Conservation (phyloP, 2,888 invertebrate species). For the Laspeyria flexula region DNA sequence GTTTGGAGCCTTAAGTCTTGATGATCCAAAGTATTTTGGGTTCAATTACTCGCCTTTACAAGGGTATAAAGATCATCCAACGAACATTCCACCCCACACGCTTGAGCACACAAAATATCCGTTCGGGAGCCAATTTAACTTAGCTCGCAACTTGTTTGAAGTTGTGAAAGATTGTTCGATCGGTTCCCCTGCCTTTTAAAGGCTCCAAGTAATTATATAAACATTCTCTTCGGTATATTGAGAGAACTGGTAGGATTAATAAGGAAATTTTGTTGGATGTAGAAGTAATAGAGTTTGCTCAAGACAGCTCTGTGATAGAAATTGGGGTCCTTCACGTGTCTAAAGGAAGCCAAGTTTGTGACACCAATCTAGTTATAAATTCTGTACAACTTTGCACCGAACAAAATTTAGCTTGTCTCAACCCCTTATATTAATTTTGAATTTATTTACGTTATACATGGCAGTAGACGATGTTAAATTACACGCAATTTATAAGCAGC, state of each 20-base stretch:
- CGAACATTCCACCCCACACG: constrained; percentile 47
- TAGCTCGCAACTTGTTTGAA: constrained; percentile 55
- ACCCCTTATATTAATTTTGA: constrained; percentile 18
- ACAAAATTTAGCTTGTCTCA: neutral
- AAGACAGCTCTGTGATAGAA: constrained; percentile 25
- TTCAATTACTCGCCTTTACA: constrained; percentile 49
- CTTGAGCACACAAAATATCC: constrained; percentile 57
- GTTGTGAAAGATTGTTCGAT: constrained; percentile 56
- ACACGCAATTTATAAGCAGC: neutral
- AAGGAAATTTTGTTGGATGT: constrained; percentile 34
- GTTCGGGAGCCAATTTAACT: constrained; percentile 64
- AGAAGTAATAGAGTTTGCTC: constrained; percentile 32
- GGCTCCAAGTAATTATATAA: constrained; percentile 59
- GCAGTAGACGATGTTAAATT: neutral
- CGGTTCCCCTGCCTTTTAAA: constrained; percentile 52
- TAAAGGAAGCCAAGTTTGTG: constrained; percentile 18
- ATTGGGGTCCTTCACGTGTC: constrained; percentile 20
- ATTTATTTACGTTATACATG: constrained; percentile 14
- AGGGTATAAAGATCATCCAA: constrained; percentile 49
- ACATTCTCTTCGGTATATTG: constrained; percentile 44
- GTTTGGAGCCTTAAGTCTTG: constrained; percentile 29
- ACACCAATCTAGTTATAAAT: constrained; percentile 6
- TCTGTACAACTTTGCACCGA: constrained; percentile 3
- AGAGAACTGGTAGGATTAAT: constrained; percentile 43
- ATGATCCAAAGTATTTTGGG: constrained; percentile 33